These are phyloP conservation scores for Didymodactylos carnosus DNA, from an alignment of 2,888 invertebrate species.

Conservation along the genomic window DNA sequence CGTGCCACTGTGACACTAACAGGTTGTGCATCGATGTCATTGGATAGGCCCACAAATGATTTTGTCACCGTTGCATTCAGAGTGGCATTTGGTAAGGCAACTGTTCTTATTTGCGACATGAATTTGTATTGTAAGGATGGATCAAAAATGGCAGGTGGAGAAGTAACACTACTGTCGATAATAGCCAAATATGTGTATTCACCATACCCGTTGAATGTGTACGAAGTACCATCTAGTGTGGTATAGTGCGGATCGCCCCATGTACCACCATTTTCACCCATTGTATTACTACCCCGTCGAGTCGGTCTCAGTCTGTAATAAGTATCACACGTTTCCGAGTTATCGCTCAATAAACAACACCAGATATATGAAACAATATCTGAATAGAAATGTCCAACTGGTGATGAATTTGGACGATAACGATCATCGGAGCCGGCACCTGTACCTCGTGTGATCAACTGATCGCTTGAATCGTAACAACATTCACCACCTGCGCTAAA, in stretches of 20 bases:
- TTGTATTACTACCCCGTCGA: neutral
- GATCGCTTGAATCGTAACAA: neutral
- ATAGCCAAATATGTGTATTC: slow-evolving; percentile 17
- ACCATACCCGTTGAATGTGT: slow-evolving; percentile 21
- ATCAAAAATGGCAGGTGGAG: slow-evolving; percentile 1
- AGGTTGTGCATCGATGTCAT: neutral
- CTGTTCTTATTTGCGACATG: neutral
- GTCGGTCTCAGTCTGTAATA: neutral
- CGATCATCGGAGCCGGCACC: neutral
- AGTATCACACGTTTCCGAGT: neutral
- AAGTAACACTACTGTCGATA: slow-evolving; percentile 10
- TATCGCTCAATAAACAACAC: neutral
- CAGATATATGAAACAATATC: neutral
- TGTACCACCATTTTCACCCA: neutral
- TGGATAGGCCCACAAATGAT: neutral
- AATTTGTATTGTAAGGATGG: neutral
- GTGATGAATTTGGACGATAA: neutral
- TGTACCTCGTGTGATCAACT: neutral
- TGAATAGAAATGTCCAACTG: neutral
- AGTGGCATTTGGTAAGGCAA: neutral
- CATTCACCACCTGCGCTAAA: neutral
- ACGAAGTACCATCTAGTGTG: slow-evolving; percentile 18
- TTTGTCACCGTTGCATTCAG: neutral
- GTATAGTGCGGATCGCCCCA: slow-evolving; percentile 20
- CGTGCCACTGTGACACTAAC: neutral